A percentile compares a stretch with the other conserved stretches of the same genome.
These are phyloP conservation scores for Callipepla californica DNA, from an alignment of 2,113 vertebrate species.

Conservation along the genomic window DNA sequence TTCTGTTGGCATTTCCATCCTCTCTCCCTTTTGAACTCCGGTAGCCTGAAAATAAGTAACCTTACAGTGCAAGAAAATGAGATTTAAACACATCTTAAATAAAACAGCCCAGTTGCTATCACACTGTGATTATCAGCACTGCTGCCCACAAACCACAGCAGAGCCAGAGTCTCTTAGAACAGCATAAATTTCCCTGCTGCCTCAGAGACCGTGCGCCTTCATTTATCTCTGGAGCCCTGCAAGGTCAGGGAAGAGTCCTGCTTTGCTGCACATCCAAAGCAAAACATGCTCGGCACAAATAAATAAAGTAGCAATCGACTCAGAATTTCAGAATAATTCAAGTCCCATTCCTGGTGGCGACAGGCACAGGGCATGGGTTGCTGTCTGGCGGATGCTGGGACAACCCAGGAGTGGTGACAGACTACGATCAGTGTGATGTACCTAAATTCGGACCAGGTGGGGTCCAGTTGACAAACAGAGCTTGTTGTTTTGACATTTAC, in stretches of 20 bases:
- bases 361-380: background rate
- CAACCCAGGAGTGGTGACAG: background rate
- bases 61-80: slow-evolving; percentile 14
- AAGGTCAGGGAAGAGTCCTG: slow-evolving; percentile 32
- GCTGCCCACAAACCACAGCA: slow-evolving; percentile 37
- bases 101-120: slow-evolving; percentile 42
- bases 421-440: background rate
- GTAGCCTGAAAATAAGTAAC: slow-evolving; percentile 41
- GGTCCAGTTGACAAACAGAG: background rate
- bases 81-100: slow-evolving; percentile 67
- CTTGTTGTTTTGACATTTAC: background rate
- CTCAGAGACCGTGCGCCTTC: slow-evolving; percentile 20
- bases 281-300: background rate
- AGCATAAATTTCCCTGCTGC: slow-evolving; percentile 59
- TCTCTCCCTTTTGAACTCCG: slow-evolving; percentile 15
- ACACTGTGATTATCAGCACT: slow-evolving; percentile 41
- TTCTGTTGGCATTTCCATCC: background rate
- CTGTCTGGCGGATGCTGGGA: background rate
- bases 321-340: slow-evolving; percentile 16
- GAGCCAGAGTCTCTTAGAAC: slow-evolving; percentile 55
- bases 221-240: slow-evolving; percentile 45
- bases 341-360: background rate
- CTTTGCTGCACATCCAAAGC: slow-evolving; percentile 12
- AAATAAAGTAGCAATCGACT: background rate
- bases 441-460: background rate